Percentiles rank a stretch among this genome's conserved stretches.
Conservation (phyloP, 2,888 invertebrate genomes). For the Mactromeris polynyma region DNA sequence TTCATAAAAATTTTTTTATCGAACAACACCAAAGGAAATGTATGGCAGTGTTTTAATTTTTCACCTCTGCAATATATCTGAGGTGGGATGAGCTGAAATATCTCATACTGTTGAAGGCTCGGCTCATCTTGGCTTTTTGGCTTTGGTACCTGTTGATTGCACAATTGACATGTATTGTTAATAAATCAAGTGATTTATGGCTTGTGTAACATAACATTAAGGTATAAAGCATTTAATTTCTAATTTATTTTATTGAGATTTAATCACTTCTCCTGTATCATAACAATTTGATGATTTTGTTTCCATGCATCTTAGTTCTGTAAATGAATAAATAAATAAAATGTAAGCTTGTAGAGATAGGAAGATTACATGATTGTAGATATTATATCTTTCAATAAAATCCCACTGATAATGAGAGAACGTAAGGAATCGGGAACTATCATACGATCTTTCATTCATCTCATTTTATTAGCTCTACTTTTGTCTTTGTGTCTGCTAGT, state of each 20-base stretch:
- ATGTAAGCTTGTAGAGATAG: not conserved
- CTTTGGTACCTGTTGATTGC: not conserved
- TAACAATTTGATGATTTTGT: not conserved
- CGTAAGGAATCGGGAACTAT: not conserved
- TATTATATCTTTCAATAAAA: constrained; percentile 3
- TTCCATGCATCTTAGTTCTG: not conserved
- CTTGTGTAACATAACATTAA: not conserved
- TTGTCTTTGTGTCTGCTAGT: not conserved
- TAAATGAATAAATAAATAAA: constrained; percentile 14
- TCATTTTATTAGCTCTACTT: not conserved
- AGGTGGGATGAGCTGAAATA: too few species aligned
- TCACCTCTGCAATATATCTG: too few species aligned
- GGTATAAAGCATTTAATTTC: not conserved
- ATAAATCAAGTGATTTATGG: not conserved
- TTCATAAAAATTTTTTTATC: too few species aligned
- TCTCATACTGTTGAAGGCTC: too few species aligned
- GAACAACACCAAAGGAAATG: too few species aligned
- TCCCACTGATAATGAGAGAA: not conserved
- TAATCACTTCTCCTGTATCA: not conserved
- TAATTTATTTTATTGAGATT: not conserved
- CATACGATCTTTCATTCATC: not conserved
- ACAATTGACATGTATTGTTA: not conserved
- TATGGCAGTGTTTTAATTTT: too few species aligned
- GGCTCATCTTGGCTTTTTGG: not conserved
- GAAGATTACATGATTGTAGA: constrained; percentile 9